phyloP scores from a whole-genome alignment of 1,140 invertebrate genomes.

The Tetranychus urticae region DNA sequence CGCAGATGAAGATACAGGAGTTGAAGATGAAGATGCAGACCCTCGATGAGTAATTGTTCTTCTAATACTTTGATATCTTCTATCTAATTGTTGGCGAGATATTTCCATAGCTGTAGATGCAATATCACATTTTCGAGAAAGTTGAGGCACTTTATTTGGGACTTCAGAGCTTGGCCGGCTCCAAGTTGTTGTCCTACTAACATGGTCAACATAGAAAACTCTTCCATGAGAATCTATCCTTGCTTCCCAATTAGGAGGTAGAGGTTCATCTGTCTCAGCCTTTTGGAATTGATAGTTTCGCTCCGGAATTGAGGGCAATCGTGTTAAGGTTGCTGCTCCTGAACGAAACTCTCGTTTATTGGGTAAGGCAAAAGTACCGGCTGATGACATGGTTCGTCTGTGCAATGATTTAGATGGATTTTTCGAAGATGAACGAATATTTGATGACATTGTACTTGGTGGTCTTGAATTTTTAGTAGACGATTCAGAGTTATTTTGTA shows the following conservation, averaged over 20 bases:
- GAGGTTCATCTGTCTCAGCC: constrained; percentile 40
- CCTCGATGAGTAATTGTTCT: constrained; percentile 43
- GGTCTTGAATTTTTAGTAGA: no score
- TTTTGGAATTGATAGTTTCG: constrained; percentile 29
- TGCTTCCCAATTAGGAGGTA: constrained; percentile 68
- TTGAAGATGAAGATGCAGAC: constrained; percentile 3
- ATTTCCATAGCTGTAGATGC: constrained; percentile 20
- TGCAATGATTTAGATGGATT: background rate
- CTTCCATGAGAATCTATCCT: constrained; percentile 72
- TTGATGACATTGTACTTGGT: no score
- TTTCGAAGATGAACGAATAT: no score
- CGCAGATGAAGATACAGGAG: constrained; percentile 9
- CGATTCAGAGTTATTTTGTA: no score
- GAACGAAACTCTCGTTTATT: no score
- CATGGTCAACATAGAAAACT: constrained; percentile 77
- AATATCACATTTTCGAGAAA: background rate
- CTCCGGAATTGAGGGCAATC: constrained; percentile 55
- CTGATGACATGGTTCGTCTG: background rate
- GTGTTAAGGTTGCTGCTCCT: constrained; percentile 22
- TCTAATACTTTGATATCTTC: constrained; percentile 60
- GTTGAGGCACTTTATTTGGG: background rate
- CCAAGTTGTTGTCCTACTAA: constrained; percentile 77
- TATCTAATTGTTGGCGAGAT: constrained; percentile 48
- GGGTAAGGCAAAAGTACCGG: background rate
- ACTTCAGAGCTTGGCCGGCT: constrained; percentile 36